Evolutionary conservation across 2,888 invertebrate species (phyloP).

Genomic region (Clitarchus hookeri): DNA sequence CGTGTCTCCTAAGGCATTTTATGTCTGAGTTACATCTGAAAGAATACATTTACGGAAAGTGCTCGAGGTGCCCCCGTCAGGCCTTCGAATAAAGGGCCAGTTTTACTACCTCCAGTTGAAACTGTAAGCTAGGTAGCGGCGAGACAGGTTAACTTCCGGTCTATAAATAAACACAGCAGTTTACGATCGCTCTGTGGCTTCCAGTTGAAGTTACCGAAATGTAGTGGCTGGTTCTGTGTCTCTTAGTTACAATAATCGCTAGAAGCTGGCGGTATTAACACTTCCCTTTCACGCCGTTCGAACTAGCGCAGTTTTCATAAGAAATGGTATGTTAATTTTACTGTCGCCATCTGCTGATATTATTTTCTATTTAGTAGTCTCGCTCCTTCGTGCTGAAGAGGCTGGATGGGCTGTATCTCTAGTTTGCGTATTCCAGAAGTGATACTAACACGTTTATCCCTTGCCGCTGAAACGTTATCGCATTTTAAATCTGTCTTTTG

Average conservation of each 20-base stretch:
- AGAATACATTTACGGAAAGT: not conserved
- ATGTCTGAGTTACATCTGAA: not conserved
- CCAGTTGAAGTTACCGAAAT: not conserved
- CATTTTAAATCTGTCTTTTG: too few species aligned
- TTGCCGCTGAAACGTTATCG: too few species aligned
- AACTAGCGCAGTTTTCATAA: not conserved
- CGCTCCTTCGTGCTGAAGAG: too few species aligned
- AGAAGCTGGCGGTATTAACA: not conserved
- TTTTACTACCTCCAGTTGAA: not conserved
- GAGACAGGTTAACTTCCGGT: not conserved
- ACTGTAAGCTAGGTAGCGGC: not conserved
- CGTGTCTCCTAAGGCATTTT: not conserved
- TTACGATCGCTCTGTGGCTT: not conserved
- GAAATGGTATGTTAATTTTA: not conserved
- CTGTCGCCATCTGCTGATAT: not conserved
- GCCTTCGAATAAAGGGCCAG: not conserved
- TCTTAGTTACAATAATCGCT: not conserved
- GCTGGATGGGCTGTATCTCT: too few species aligned
- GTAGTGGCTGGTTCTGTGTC: not conserved
- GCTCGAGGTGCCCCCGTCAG: not conserved
- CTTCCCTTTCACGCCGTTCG: not conserved
- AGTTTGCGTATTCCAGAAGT: too few species aligned
- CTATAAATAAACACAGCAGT: not conserved
- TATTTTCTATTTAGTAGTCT: not conserved
- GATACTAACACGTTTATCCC: too few species aligned